Evolutionary conservation across 2,888 invertebrate genomes (phyloP).

Genomic region (Mythimna impura): DNA sequence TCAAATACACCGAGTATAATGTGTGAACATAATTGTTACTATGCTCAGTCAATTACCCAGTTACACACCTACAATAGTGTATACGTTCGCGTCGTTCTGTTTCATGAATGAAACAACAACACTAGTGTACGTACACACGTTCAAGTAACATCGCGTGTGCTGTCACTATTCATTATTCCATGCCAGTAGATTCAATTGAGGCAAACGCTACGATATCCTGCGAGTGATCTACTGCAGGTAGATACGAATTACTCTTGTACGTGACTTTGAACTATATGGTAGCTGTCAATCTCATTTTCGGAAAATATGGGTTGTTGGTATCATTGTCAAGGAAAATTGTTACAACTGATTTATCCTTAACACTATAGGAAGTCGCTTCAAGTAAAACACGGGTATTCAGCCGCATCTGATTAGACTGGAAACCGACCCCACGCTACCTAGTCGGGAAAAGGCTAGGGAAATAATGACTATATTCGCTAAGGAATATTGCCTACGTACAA

Average conservation of each 20-base stretch:
- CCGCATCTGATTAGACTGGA: no score
- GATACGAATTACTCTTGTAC: conserved; percentile 18
- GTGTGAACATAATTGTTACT: neutral
- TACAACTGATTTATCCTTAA: conserved; percentile 13
- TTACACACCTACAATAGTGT: neutral
- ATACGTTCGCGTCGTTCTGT: neutral
- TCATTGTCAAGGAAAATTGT: conserved; percentile 6
- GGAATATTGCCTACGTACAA: no score
- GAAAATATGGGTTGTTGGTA: conserved; percentile 3
- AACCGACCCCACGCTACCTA: no score
- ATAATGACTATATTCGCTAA: no score
- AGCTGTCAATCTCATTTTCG: conserved; percentile 15
- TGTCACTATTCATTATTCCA: conserved; percentile 52
- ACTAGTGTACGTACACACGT: neutral
- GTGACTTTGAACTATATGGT: conserved; percentile 24
- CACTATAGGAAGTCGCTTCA: no score
- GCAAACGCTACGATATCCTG: conserved; percentile 33
- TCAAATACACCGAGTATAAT: neutral
- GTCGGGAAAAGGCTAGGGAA: no score
- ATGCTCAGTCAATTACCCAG: neutral
- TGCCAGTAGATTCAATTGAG: conserved; percentile 27
- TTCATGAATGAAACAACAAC: conserved; percentile 50
- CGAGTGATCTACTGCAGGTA: conserved; percentile 12
- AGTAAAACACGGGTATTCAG: no score
- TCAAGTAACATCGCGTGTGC: conserved; percentile 38